Base-by-base conservation (phyloP, 2,888 invertebrate species). In the Lamellibrachia satsuma region DNA sequence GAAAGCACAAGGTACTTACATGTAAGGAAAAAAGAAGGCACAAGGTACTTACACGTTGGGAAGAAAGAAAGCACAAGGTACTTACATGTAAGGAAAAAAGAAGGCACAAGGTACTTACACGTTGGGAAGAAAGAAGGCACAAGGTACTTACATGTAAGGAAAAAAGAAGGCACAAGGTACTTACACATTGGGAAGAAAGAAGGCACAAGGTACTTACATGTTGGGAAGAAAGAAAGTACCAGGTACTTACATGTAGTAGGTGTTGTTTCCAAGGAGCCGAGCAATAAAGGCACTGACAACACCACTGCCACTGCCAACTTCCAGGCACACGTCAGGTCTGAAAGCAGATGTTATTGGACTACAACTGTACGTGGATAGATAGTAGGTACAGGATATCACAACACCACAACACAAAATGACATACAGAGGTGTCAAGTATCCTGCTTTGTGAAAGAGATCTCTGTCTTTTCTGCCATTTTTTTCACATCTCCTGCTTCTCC, bases 291-390 rank as follows among this genome's bases (percentile, higher is more conserved):
- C 98, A 93, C 98, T 98, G 52, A 99, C 97, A 22, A 99, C 97
- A 2, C 99, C 99, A 95, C 98, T 98, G 1, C 99, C 99, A 93
- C 98, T 98, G 0, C 99, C 99, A 93, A 97, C 97, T 97, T 99
- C 99, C 93, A 99, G 96, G 94, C 98, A 98, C 93, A 98, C 96
- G 52, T 95, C 95, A 0, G 98, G 98, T 7, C 95, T 95, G 91
- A 75, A 1, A 22, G 52, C 27, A 75, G 39, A 92, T 90, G 27
- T 9, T 2, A 51, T 8, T 39, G 39, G 39, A 1, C 39, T 39
- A 39, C 39, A 39, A 39, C 39, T 39, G 39, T 39, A 39, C 39
- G 1, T 39, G 39, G 39, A 39, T 39, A 39, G 39, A 39, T 39
- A 39, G 0, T 39, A 39, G 39, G 39, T 39, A 39, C 39, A 39